phyloP scores from a whole-genome alignment of 1,140 invertebrate genomes.

The Arctopsyche grandis region DNA sequence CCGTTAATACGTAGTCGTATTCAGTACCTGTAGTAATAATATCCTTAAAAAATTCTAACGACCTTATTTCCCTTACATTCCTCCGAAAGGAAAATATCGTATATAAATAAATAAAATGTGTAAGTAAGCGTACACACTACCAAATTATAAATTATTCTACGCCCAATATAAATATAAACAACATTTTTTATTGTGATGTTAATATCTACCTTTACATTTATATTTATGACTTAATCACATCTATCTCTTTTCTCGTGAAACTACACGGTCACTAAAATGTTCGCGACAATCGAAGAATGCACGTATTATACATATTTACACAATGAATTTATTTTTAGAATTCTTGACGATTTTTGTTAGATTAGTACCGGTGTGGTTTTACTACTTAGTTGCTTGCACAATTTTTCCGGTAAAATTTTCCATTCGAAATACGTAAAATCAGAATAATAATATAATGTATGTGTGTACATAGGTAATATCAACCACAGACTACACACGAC shows the following conservation, averaged over 20 bases:
- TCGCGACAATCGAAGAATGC: background rate
- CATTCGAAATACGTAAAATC: no score
- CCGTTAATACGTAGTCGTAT: no score
- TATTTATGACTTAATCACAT: slow-evolving; percentile 47
- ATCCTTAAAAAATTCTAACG: slow-evolving; percentile 26
- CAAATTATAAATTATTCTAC: slow-evolving; percentile 46
- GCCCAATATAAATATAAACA: slow-evolving; percentile 47
- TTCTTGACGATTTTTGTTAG: background rate
- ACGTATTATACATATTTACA: background rate
- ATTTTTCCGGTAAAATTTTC: no score
- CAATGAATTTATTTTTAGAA: background rate
- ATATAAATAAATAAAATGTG: slow-evolving; percentile 31
- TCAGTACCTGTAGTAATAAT: background rate
- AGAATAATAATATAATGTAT: no score
- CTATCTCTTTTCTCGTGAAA: slow-evolving; percentile 38
- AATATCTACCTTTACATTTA: slow-evolving; percentile 47
- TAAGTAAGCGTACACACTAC: slow-evolving; percentile 33
- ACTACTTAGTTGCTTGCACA: no score
- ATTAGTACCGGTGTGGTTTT: no score
- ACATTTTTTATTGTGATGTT: slow-evolving; percentile 47
- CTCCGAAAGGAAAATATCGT: slow-evolving; percentile 22
- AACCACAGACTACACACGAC: no score
- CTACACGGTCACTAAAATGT: slow-evolving; percentile 8
- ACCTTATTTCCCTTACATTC: slow-evolving; percentile 25
- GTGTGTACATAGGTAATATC: no score